phyloP scores from a whole-genome alignment of 2,888 invertebrate genomes.

The Papilio demoleus region DNA sequence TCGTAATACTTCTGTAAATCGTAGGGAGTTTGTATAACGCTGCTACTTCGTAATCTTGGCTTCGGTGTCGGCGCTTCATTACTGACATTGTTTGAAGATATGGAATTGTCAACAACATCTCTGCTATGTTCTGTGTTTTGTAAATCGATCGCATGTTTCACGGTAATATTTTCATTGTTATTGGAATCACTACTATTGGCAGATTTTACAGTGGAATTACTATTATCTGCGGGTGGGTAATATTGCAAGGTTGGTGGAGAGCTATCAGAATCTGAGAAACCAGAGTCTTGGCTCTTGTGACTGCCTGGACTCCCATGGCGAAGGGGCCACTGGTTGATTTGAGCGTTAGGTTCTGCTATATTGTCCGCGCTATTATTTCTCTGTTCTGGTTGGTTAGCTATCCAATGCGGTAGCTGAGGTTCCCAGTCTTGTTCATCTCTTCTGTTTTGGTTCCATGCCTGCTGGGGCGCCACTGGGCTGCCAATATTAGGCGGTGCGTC shows the following conservation, averaged over 20 bases:
- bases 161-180: conserved; percentile 76
- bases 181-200: conserved; percentile 76
- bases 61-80: conserved; percentile 67
- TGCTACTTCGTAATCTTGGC: conserved; percentile 75
- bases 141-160: conserved; percentile 73
- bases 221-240: conserved; percentile 65
- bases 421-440: conserved; percentile 76
- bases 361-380: conserved; percentile 71
- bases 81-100: conserved; percentile 52
- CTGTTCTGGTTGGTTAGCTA: conserved; percentile 74
- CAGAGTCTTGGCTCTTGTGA: conserved; percentile 91
- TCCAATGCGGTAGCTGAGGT: conserved; percentile 80
- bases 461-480: conserved; percentile 70
- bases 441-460: conserved; percentile 64
- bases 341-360: conserved; percentile 65
- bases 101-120: conserved; percentile 66
- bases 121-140: conserved; percentile 64
- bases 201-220: conserved; percentile 67
- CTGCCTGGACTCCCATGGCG: conserved; percentile 84
- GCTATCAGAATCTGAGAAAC: conserved; percentile 90
- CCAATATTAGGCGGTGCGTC: conserved; percentile 74
- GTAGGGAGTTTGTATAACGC: conserved; percentile 80
- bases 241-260: conserved; percentile 82
- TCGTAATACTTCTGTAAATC: conserved; percentile 80
- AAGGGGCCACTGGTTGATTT: conserved; percentile 74